Base-by-base conservation (phyloP, 2,888 invertebrate genomes). In the Alentia gelatinosa region DNA sequence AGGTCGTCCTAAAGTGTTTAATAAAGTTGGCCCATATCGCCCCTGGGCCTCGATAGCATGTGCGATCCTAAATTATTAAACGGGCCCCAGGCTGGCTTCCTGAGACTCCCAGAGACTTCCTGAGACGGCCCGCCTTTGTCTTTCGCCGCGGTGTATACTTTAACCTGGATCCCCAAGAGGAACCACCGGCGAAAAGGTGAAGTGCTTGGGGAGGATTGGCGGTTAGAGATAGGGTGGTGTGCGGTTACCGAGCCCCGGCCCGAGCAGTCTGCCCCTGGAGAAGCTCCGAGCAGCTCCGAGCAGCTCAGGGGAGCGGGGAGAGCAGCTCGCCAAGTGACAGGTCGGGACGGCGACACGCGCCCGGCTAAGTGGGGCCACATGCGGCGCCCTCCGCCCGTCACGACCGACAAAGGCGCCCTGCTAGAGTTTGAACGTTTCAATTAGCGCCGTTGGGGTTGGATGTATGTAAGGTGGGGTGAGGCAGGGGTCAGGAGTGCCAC, bases 281-380 rank as follows among this genome's bases (percentile, higher is more conserved):
- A 7, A 33, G 33, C 5, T n/a, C n/a, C n/a, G 74, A 15, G 15
- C 26, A 26, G 26, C n/a, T 5, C 74, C 26, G 74, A 74, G 56
- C 56, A 56, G 56, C 56, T 56, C 74, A 33, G 68, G 68, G 26
- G 68, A 26, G n/a, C 5, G n/a, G n/a, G 33, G 35, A 1, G 79
- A 37, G 79, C 79, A 79, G 79, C 79, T 79, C 79, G 23, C 79
- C 79, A 35, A 35, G 79, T 79, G 37, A 79, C 79, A 39, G 37
- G 23, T 39, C 15, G 39, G 39, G 19, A 7, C 12, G 3, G 37
- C 5, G 79, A 68, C 68, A 68, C 79, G 79, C n/a, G 79, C 39
- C 37, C 37, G 37, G 79, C 37, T 79, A 79, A 79, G 79, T 79
- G 79, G 37, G n/a, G 79, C 79, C 79, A 79, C 9, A 79, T 79